Conservation (phyloP, 2,797 vertebrate species). For the Urosaurus nigricauda region DNA sequence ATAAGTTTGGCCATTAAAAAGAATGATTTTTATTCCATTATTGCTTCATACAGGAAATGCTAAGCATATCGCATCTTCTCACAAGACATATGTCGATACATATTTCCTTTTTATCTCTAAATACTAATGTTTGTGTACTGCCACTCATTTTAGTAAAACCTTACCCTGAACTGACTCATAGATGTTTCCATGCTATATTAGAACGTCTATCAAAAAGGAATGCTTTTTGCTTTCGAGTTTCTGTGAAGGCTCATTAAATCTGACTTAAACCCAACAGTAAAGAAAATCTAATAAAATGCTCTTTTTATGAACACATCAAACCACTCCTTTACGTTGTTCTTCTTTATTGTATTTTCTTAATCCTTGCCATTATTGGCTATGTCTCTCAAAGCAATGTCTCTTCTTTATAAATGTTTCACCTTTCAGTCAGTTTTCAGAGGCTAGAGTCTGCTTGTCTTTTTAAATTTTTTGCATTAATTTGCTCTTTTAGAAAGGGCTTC, state of each 20-base stretch:
- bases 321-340: slow-evolving; percentile 1
- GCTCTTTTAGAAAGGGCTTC: slow-evolving; percentile 46
- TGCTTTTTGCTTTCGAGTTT: background rate
- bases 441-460: slow-evolving; percentile 38
- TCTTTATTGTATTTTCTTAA: slow-evolving; percentile 19
- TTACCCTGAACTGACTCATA: background rate
- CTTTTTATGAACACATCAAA: fast-evolving
- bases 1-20: background rate
- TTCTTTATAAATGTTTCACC: slow-evolving; percentile 59
- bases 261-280: slow-evolving; percentile 20
- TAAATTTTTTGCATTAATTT: slow-evolving; percentile 57
- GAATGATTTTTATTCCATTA: background rate
- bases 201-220: background rate
- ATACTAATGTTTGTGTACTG: background rate
- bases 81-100: background rate
- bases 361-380: background rate
- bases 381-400: background rate
- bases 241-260: slow-evolving; percentile 11
- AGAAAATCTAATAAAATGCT: fast-evolving
- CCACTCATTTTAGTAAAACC: background rate
- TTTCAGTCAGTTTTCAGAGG: slow-evolving; percentile 42
- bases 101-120: background rate
- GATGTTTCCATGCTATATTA: background rate
- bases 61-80: background rate
- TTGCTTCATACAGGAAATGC: background rate